Evolutionary conservation across 1,140 invertebrate genomes (phyloP), one percentile per base, ranked within the genome.

Genomic region (Heliothis subflexa): DNA sequence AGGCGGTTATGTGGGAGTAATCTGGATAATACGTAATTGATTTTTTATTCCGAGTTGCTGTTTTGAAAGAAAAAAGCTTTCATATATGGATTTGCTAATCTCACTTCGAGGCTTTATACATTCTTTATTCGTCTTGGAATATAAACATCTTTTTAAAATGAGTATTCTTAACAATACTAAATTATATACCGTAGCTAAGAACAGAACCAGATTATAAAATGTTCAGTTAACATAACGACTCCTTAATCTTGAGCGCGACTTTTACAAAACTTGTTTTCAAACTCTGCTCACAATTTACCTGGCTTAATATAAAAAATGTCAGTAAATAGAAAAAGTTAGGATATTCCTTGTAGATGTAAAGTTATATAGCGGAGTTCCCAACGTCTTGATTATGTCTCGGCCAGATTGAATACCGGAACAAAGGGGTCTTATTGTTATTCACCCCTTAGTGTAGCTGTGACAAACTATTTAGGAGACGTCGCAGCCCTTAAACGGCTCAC

Each of bases 391-490:
- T 82, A 83, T 86, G 85, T 92, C 86, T 90, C 79, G 78, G 78
- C 82, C 87, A 89, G 91, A 93, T 90, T 91, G 91, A 91, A 91
- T 91, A 70, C 85, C 88, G 86, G 86, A 88, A 91, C 88, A 91
- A 92, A 91, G 89, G 88, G 88, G 85, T 88, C 89, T 91, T 91
- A 93, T 93, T 93, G 90, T 92, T 93, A 92, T 93, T 91, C 91
- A 92, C 91, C 91, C 91, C 88, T 61, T 81, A 85, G 84, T 87
- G 78, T 84, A 82, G 83, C 85, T 83, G 79, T 83, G 84, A 88
- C 85, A 85, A 85, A 89, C 86, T 87, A 91, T 86, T 88, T 86
- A 88, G 85, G 80, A 83, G 80, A 78, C 84, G 81, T 75, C 81
- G 59, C 84, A 78, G 71, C 83, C 82, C 85, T 84, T 85, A 86